A percentile compares a stretch with the other conserved stretches of the same genome.
These are phyloP conservation scores for Hemichromis elongatus DNA, from an alignment of 2,113 vertebrate species.

Conservation along the genomic window DNA sequence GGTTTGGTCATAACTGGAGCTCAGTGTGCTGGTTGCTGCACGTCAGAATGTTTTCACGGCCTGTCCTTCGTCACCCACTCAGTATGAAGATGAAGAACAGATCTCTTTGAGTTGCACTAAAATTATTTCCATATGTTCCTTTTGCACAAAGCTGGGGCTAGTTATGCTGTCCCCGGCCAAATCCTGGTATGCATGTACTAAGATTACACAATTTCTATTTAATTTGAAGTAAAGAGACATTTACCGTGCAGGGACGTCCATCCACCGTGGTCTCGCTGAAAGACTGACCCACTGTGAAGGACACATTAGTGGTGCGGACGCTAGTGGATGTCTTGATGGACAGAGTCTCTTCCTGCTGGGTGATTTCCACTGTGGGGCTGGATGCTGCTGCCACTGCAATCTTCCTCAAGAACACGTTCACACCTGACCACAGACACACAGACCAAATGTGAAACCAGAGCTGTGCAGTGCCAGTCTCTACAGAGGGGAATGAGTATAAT, in stretches of 20 bases:
- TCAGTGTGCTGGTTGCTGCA: not conserved
- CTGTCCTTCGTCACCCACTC: conserved; percentile 9
- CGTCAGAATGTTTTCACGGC: not conserved
- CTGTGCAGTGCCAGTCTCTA: not conserved
- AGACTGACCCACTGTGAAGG: conserved; percentile 85
- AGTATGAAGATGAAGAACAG: conserved; percentile 28
- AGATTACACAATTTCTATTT: not conserved
- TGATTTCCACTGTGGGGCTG: conserved; percentile 86
- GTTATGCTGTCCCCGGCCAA: not conserved
- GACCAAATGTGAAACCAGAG: not conserved
- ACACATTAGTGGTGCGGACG: conserved; percentile 87
- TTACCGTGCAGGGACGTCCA: conserved; percentile 86
- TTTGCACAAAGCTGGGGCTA: not conserved
- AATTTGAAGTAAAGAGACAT: not conserved
- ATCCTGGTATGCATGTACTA: not conserved
- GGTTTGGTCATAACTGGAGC: not conserved
- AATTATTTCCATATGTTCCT: conserved; percentile 55
- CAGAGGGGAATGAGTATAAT: not conserved
- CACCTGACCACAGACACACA: conserved; percentile 68
- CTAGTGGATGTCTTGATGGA: conserved; percentile 89
- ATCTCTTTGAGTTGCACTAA: not conserved
- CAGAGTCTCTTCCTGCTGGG: conserved; percentile 83
- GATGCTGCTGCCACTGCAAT: conserved; percentile 86
- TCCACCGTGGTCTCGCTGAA: conserved; percentile 92
- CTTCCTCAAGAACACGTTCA: conserved; percentile 88